Base-by-base conservation (phyloP, 1,140 invertebrate species). In the Camponotus vicinus region DNA sequence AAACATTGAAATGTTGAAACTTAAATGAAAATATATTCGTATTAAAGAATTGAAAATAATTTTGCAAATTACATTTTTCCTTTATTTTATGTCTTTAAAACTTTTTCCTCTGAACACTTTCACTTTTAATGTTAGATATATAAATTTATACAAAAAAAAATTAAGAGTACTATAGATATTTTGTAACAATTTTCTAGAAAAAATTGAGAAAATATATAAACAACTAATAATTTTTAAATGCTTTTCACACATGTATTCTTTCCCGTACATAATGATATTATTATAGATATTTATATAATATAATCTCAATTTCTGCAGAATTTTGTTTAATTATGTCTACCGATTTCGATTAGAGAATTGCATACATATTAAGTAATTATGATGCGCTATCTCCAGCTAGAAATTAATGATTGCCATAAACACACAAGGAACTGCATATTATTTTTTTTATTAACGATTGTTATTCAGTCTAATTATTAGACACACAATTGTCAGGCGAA, bases 351-450 rank as follows among this genome's bases (percentile, higher is more conserved):
- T 76, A 76, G 76, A 78, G 27, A 11, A 49, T 78, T 49, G 34
- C n/a, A 9, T 15, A 15, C 34, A 49, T 80, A 80, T 32, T 13
- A 21, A 27, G 7, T 70, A 80, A 80, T 80, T 80, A 80, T 80
- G 21, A 80, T 80, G 69, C 64, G 45, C 21, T 80, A 64, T 70
- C 64, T 42, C 45, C 45, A 1, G 27, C 69, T 13, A 8, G 34
- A 80, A 45, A 80, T 80, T 70, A 70, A 80, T 70, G 45, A 70
- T 69, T 70, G 77, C 40, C 77, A 49, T 34, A 40, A 15, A 69
- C 77, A 69, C 63, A 70, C 49, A 55, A 70, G 64, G 34, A 70
- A 66, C 42, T 45, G 64, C 64, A 80, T 27, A 40, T n/a, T 42
- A 40, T 37, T 69, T 42, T 52, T 34, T 55, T 15, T 27, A 8